Evolutionary conservation across 2,797 vertebrate species (phyloP).

Genomic region (Buphagus erythrorhynchus): DNA sequence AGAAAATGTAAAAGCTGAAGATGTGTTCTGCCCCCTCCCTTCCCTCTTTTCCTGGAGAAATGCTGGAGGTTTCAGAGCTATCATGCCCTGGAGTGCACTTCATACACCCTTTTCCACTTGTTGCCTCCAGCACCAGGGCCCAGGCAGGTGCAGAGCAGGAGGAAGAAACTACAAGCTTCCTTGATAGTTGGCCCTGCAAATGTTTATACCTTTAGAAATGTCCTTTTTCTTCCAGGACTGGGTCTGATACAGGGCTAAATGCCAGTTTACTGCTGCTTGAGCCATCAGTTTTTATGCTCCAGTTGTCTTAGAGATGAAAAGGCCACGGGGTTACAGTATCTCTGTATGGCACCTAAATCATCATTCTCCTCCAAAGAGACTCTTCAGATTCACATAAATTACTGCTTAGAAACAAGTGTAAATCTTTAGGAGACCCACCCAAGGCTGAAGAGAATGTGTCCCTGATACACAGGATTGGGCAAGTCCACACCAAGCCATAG

Average conservation of each 20-base stretch:
- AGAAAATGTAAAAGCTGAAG: neutral
- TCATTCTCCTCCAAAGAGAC: neutral
- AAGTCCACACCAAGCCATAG: neutral
- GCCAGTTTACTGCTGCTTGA: neutral
- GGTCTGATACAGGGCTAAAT: neutral
- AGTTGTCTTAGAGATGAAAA: neutral
- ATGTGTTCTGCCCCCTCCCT: neutral
- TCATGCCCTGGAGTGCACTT: neutral
- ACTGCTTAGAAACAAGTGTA: neutral
- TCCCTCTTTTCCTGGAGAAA: neutral
- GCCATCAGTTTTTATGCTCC: neutral
- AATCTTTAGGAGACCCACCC: neutral
- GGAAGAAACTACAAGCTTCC: neutral
- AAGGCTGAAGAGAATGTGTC: neutral
- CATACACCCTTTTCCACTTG: neutral
- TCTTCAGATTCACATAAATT: neutral
- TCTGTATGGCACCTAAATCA: neutral
- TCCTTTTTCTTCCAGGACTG: neutral
- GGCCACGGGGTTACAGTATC: fast-evolving
- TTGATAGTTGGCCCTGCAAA: neutral
- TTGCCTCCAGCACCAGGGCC: neutral
- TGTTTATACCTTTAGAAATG: neutral
- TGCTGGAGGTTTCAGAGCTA: neutral
- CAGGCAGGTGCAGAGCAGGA: neutral
- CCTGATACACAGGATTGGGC: neutral